Conservation (phyloP, 2,797 vertebrate genomes). For the Poeciliopsis gracilis region DNA sequence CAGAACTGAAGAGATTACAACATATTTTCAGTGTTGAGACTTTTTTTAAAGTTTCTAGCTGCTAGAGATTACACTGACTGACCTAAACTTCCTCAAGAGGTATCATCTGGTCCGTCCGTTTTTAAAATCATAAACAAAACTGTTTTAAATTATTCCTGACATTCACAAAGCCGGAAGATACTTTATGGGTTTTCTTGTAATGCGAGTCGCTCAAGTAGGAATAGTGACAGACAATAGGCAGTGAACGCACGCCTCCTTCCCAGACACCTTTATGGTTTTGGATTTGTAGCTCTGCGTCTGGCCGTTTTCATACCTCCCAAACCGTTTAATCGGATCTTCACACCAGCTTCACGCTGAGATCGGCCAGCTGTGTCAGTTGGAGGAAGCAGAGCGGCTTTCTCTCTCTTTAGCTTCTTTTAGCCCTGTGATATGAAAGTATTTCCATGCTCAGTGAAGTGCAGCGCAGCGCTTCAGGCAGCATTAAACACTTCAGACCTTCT, state of each 20-base stretch:
- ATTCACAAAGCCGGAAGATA: neutral
- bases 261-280: neutral
- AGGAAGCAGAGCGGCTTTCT: neutral
- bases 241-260: neutral
- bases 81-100: neutral
- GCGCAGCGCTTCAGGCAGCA: neutral
- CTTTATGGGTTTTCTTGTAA: neutral
- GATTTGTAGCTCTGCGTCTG: neutral
- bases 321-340: constrained; percentile 4
- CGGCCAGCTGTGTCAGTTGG: neutral
- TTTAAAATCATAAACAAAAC: neutral
- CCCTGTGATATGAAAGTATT: constrained; percentile 1
- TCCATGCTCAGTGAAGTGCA: neutral
- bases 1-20: no score
- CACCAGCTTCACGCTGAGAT: neutral
- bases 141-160: neutral
- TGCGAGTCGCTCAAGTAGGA: neutral
- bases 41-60: neutral
- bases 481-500: neutral
- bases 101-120: no score
- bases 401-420: neutral
- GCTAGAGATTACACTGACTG: no score
- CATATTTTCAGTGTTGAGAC: no score
- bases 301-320: constrained; percentile 7
- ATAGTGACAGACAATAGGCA: neutral